Conservation (phyloP, 2,888 invertebrate species). For the Cabera pusaria region DNA sequence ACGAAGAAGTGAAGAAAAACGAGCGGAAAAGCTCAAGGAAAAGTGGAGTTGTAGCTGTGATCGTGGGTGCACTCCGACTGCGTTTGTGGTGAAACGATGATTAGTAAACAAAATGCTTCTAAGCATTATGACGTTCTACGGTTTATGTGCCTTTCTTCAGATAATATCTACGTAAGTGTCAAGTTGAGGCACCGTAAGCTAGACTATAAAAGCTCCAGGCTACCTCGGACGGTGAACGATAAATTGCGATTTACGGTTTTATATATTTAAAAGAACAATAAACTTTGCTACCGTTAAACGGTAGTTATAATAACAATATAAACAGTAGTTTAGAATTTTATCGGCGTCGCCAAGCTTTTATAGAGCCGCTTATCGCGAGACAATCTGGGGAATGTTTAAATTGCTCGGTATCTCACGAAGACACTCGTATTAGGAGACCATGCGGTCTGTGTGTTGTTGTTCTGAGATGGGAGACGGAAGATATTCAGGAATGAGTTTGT, state of each 20-base stretch:
- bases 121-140: conserved; percentile 40
- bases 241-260: conserved; percentile 24
- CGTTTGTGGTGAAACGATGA: conserved; percentile 47
- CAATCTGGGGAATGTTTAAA: conserved; percentile 30
- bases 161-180: conserved; percentile 38
- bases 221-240: conserved; percentile 7
- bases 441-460: conserved; percentile 27
- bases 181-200: conserved; percentile 15
- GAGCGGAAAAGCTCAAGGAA: conserved; percentile 28
- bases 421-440: conserved; percentile 17
- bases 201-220: conserved; percentile 17
- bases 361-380: conserved; percentile 25
- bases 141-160: conserved; percentile 38
- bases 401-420: conserved; percentile 22
- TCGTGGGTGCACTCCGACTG: conserved; percentile 58
- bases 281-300: conserved; percentile 23
- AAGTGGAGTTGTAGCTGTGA: conserved; percentile 31
- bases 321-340: conserved; percentile 25
- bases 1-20: background rate
- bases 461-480: no score
- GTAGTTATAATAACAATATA: conserved; percentile 24
- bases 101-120: conserved; percentile 48
- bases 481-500: no score
- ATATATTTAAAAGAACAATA: conserved; percentile 22
- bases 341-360: conserved; percentile 28